These are phyloP conservation scores for Phortica okadai DNA, from an alignment of 2,888 invertebrate species.

Conservation along the genomic window DNA sequence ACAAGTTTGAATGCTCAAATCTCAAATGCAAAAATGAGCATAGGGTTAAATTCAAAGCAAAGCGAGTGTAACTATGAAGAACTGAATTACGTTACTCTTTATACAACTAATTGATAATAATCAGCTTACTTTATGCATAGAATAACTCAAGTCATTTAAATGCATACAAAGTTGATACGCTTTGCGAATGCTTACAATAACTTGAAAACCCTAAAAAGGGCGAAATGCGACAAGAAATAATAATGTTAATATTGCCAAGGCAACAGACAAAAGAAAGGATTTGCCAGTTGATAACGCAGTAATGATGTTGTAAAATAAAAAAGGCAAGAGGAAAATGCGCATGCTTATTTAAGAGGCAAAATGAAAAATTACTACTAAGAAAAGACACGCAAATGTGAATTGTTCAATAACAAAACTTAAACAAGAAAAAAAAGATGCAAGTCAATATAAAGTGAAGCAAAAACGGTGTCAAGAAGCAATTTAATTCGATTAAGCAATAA, in stretches of 20 bases:
- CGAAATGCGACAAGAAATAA: not conserved
- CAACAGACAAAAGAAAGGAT: conserved; percentile 56
- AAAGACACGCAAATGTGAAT: not conserved
- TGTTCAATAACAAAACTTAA: not conserved
- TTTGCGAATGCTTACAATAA: not conserved
- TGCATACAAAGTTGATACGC: not conserved
- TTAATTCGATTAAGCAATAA: conserved; percentile 47
- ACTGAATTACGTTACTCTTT: not conserved
- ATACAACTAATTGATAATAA: conserved; percentile 24
- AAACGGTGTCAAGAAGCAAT: conserved; percentile 56
- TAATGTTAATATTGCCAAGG: conserved; percentile 48
- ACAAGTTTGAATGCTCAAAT: conserved; percentile 37
- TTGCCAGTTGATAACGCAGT: conserved; percentile 45
- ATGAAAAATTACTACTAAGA: not conserved
- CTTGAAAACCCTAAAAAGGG: not conserved
- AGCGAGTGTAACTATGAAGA: too few species aligned
- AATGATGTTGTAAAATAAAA: not conserved
- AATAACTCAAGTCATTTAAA: not conserved
- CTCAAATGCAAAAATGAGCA: conserved; percentile 34
- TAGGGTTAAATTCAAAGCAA: conserved; percentile 4
- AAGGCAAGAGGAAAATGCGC: not conserved
- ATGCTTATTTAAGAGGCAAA: not conserved
- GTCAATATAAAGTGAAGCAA: not conserved
- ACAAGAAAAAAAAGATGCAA: not conserved
- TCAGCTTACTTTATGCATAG: conserved; percentile 7